These are phyloP conservation scores for Epistrophella euchroma DNA, from an alignment of 2,888 invertebrate species.

Conservation along the genomic window DNA sequence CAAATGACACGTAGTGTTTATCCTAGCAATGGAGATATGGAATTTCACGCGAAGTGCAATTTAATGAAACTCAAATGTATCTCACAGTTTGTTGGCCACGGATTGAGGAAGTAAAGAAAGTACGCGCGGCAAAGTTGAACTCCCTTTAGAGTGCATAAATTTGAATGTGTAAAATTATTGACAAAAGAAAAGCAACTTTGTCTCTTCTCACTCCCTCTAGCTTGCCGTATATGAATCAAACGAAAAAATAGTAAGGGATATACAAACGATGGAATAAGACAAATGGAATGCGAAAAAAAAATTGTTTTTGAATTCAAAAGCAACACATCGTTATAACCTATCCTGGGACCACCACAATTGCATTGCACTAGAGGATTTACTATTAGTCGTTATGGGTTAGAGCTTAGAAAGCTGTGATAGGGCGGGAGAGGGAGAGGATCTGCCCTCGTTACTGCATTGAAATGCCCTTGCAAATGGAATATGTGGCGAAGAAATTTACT, in stretches of 20 bases:
- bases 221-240: not conserved
- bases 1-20: not conserved
- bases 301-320: conserved; percentile 39
- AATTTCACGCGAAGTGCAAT: conserved; percentile 47
- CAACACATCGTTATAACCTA: conserved; percentile 62
- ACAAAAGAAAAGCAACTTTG: conserved; percentile 56
- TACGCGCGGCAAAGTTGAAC: conserved; percentile 1
- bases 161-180: conserved; percentile 75
- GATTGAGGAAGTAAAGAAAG: conserved; percentile 32
- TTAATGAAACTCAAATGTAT: conserved; percentile 72
- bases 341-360: conserved; percentile 37
- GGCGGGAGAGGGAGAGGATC: not conserved
- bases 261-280: conserved; percentile 36
- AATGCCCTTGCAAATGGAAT: conserved; percentile 58
- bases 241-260: conserved; percentile 8
- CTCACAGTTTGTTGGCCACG: conserved; percentile 69
- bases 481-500: conserved; percentile 58
- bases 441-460: conserved; percentile 46
- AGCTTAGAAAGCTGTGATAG: not conserved
- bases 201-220: not conserved
- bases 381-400: conserved; percentile 17
- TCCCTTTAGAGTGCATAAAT: conserved; percentile 64
- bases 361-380: conserved; percentile 40
- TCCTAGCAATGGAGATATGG: not conserved
- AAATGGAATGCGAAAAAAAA: conserved; percentile 42